Percentiles rank a stretch among this genome's conserved stretches.
Evolutionary conservation across 1,140 invertebrate genomes (phyloP).

Genomic region (Neodiprion lecontei): DNA sequence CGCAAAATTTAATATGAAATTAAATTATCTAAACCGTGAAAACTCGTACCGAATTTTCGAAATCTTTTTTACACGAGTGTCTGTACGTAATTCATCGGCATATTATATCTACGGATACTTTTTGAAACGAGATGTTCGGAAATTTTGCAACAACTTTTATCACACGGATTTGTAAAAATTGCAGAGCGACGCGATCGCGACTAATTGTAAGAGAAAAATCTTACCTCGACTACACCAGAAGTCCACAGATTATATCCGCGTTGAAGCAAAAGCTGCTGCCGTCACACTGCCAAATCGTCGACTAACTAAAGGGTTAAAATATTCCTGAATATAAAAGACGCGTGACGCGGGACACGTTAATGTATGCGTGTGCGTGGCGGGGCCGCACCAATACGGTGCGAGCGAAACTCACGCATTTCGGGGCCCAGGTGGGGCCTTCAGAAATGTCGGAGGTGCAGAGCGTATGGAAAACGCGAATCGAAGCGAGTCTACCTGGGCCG

Average conservation of each 20-base stretch:
- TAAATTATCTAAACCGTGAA: too few relatives aligned
- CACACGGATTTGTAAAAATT: too few relatives aligned
- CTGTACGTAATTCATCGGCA: too few relatives aligned
- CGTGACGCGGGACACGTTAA: constrained; percentile 38
- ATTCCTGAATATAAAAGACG: constrained; percentile 58
- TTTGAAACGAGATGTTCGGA: too few relatives aligned
- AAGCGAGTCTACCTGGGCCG: constrained; percentile 8
- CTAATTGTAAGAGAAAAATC: background rate
- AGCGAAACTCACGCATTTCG: constrained; percentile 31
- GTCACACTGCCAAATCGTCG: constrained; percentile 56
- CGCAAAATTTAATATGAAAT: too few relatives aligned
- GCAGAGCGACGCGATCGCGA: too few relatives aligned
- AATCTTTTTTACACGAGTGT: too few relatives aligned
- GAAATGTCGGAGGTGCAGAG: constrained; percentile 20
- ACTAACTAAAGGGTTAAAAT: constrained; percentile 62
- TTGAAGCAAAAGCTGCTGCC: constrained; percentile 50
- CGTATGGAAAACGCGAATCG: constrained; percentile 38
- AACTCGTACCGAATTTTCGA: too few relatives aligned
- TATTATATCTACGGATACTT: too few relatives aligned
- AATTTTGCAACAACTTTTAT: too few relatives aligned
- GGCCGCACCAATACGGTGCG: constrained; percentile 26
- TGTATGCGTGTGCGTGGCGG: constrained; percentile 41
- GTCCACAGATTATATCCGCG: background rate
- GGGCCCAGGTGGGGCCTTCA: constrained; percentile 52
- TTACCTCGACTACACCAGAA: background rate